Evolutionary conservation across 2,113 vertebrate species (phyloP), one percentile per base, ranked within the genome.

Genomic region (Lanius ludovicianus): DNA sequence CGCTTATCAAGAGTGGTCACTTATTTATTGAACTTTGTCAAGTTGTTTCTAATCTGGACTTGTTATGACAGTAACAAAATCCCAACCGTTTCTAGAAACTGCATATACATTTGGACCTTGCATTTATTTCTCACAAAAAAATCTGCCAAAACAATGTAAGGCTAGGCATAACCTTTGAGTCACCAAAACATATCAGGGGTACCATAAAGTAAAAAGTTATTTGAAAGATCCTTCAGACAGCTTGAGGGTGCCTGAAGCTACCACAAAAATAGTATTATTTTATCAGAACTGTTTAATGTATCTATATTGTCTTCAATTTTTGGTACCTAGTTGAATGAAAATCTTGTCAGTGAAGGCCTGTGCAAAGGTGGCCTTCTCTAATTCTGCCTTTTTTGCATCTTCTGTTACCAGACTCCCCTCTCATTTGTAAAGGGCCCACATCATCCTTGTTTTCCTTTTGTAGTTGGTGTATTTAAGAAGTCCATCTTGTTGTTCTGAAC

Each of bases 341-440:
- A 10, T 28, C 41, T 56, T 74, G 19, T n/a, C 15, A 28, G 12
- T n/a, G 50, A 65, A n/a, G 30, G 23, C 15, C 15, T 10, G 7
- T n/a, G 50, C 6, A 75, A 49, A n/a, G 19, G 3, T 46, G 22
- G 2, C 0, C 0, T 39, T 63, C 11, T n/a, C 7, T n/a, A 75
- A 56, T 10, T 67, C 27, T 23, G 28, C 11, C 30, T 23, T 56
- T 39, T 85, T 35, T 65, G 10, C 35, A n/a, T n/a, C 8, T 57
- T n/a, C 24, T 49, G 15, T 24, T 41, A 20, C 5, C 41, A 28
- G 6, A 46, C 23, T 11, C 3, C 13, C 15, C 0, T n/a, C 30
- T n/a, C 35, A 30, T 21, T 42, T 57, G 16, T 30, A 50, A 49
- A 49, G 10, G 8, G 10, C 8, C 10, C 35, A 35, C 42, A 41